phyloP scores from a whole-genome alignment of 2,113 vertebrate species.

The Scomber colias region DNA sequence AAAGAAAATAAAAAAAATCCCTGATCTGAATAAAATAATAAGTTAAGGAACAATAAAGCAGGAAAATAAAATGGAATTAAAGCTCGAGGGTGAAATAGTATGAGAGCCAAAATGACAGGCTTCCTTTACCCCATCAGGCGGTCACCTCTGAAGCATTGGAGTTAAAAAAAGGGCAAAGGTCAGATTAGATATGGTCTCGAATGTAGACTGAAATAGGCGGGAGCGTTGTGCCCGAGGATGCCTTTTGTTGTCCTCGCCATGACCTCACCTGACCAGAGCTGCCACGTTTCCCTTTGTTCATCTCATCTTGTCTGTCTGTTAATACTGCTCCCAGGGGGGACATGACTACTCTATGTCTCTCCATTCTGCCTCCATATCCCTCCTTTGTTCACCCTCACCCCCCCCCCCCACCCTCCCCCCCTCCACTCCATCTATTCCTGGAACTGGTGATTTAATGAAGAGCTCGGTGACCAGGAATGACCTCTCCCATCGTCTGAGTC shows the following conservation, averaged over 20 bases:
- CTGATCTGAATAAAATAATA: background rate
- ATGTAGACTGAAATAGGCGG: slow-evolving; percentile 10
- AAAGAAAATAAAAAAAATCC: background rate
- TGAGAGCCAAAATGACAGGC: background rate
- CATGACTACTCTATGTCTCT: slow-evolving; percentile 40
- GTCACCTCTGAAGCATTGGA: background rate
- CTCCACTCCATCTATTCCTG: slow-evolving; percentile 66
- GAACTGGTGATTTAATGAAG: slow-evolving; percentile 83
- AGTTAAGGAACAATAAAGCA: background rate
- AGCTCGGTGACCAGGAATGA: slow-evolving; percentile 61
- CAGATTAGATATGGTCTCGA: background rate
- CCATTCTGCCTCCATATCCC: slow-evolving; percentile 1
- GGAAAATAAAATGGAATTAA: background rate
- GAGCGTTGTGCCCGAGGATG: slow-evolving; percentile 31
- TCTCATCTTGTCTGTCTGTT: slow-evolving; percentile 67
- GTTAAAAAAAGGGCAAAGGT: slow-evolving; percentile 27
- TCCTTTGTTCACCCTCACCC: slow-evolving; percentile 35
- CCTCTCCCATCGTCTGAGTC: slow-evolving; percentile 54
- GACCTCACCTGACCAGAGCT: slow-evolving; percentile 74
- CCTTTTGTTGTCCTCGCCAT: slow-evolving; percentile 64
- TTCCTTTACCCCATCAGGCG: background rate
- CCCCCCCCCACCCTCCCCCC: slow-evolving; percentile 1
- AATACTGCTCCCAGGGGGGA: slow-evolving; percentile 68
- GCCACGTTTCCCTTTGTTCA: slow-evolving; percentile 68
- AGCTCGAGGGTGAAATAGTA: slow-evolving; percentile 1